A percentile compares a stretch with the other conserved stretches of the same genome.
Conservation (phyloP, 2,888 invertebrate genomes). For the Cataglyphis livida region DNA sequence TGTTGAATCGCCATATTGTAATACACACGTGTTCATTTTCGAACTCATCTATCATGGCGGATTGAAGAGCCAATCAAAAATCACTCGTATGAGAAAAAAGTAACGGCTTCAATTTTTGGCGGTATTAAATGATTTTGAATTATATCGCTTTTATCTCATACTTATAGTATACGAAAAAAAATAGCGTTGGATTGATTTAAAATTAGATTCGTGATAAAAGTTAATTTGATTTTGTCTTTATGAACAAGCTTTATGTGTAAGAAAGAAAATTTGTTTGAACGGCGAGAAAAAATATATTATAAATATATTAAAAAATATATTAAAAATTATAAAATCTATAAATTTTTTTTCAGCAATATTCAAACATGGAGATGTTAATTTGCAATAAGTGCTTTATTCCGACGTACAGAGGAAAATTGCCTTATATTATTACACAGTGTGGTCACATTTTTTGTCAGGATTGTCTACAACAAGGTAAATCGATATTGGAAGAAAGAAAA, state of each 20-base stretch:
- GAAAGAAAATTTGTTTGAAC: not conserved
- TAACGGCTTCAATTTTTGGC: not conserved
- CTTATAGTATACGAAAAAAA: not conserved
- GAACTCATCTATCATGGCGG: no score
- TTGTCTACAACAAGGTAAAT: constrained; percentile 63
- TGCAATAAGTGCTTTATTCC: constrained; percentile 68
- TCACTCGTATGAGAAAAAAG: no score
- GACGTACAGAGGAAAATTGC: constrained; percentile 54
- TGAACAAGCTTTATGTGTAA: not conserved
- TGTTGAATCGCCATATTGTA: no score
- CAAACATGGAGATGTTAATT: constrained; percentile 62
- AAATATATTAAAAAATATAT: no score
- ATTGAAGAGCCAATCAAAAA: no score
- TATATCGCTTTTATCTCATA: not conserved
- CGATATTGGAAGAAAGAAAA: not conserved
- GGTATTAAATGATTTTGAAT: not conserved
- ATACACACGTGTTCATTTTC: no score
- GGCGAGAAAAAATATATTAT: no score
- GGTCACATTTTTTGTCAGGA: constrained; percentile 68
- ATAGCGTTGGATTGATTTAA: not conserved
- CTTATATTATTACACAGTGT: constrained; percentile 69
- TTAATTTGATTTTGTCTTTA: not conserved
- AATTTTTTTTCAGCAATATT: not conserved
- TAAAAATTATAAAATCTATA: not conserved
- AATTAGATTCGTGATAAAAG: not conserved